A percentile compares a stretch with the other conserved stretches of the same genome.
Conservation (phyloP, 2,888 invertebrate species). For the Cosmopolites sordidus region DNA sequence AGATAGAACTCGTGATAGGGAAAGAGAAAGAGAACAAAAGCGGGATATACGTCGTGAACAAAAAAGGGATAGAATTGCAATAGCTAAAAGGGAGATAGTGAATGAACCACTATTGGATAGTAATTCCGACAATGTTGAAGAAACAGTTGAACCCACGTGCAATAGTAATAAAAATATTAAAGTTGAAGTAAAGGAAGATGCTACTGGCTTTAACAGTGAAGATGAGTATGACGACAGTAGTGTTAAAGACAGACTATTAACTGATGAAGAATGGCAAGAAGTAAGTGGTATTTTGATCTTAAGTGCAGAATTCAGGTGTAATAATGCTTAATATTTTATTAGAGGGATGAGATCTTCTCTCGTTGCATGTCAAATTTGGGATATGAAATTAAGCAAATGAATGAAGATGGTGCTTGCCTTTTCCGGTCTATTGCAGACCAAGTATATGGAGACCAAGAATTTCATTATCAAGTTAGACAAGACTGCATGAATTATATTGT, state of each 20-base stretch:
- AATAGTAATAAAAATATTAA: conserved; percentile 37
- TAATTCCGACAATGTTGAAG: conserved; percentile 33
- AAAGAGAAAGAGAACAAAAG: conserved; percentile 44
- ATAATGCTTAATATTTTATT: too few species aligned
- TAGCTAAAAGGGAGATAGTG: conserved; percentile 40
- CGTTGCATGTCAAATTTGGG: conserved; percentile 64
- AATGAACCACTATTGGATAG: conserved; percentile 39
- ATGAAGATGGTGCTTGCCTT: conserved; percentile 84
- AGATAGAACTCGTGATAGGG: conserved; percentile 38
- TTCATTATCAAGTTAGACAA: conserved; percentile 76
- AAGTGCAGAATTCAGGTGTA: too few species aligned
- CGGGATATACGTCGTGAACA: conserved; percentile 39
- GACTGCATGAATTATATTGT: conserved; percentile 90
- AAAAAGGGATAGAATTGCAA: conserved; percentile 37
- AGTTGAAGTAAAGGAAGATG: conserved; percentile 42
- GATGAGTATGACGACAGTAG: conserved; percentile 46
- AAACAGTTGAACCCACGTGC: conserved; percentile 36
- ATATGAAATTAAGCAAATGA: conserved; percentile 74
- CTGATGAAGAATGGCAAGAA: conserved; percentile 47
- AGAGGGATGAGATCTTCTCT: conserved; percentile 45
- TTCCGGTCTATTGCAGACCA: conserved; percentile 87
- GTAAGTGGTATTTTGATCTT: conserved; percentile 28
- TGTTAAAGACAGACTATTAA: conserved; percentile 37
- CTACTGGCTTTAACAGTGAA: conserved; percentile 48
- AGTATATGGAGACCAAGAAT: conserved; percentile 86